These are phyloP conservation scores for Scyliorhinus canicula DNA, from an alignment of 2,797 vertebrate genomes.

Conservation along the genomic window DNA sequence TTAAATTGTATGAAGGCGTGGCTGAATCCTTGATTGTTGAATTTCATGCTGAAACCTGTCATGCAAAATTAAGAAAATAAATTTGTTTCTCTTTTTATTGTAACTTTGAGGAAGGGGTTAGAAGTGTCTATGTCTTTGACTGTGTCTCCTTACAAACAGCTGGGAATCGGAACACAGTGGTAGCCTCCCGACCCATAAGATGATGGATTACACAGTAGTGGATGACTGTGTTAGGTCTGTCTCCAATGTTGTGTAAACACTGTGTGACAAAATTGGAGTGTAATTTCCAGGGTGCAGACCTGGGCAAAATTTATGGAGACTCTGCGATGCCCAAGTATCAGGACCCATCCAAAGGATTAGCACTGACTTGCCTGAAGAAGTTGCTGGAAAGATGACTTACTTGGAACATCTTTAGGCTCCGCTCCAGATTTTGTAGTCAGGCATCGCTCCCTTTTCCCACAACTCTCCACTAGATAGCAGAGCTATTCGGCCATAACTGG, in stretches of 20 bases:
- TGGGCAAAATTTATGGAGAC: not conserved
- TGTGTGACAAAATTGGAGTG: not conserved
- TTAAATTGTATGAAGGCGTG: not conserved
- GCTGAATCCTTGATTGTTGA: not conserved
- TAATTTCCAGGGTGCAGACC: not conserved
- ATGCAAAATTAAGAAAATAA: not conserved
- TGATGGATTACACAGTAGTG: not conserved
- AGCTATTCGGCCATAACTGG: too few relatives aligned
- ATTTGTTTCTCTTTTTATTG: not conserved
- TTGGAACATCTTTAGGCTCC: not conserved
- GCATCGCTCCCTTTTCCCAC: too few relatives aligned
- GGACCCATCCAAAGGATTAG: not conserved
- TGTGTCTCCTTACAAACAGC: not conserved
- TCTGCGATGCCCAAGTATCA: not conserved
- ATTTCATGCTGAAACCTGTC: not conserved
- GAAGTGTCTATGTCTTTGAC: not conserved
- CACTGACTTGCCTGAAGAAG: not conserved
- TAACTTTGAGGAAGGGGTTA: not conserved
- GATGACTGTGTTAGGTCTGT: not conserved
- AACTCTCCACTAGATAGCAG: too few relatives aligned
- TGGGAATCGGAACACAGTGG: not conserved
- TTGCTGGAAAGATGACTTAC: not conserved
- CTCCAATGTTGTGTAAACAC: not conserved
- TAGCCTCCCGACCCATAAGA: not conserved
- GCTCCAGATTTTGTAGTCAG: not conserved